phyloP scores from a whole-genome alignment of 2,797 vertebrate genomes.

The Melanotaenia maccullochi region DNA sequence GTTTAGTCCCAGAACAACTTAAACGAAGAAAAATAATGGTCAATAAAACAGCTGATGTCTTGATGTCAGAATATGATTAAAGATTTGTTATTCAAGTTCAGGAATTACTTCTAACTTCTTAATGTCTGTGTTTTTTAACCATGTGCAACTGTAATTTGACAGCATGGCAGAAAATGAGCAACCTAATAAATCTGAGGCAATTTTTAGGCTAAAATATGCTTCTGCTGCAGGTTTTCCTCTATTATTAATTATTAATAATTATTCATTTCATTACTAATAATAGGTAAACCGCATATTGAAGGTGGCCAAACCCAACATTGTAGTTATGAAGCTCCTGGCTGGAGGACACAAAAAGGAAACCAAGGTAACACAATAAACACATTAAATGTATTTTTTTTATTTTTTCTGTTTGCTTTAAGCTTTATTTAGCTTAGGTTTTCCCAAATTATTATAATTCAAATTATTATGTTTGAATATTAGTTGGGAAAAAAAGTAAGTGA shows the following conservation, averaged over 20 bases:
- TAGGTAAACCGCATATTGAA: constrained; percentile 96
- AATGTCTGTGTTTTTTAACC: background rate
- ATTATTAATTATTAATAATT: constrained; percentile 15
- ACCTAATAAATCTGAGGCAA: background rate
- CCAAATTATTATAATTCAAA: background rate
- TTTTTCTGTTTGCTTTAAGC: background rate
- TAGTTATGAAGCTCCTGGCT: constrained; percentile 96
- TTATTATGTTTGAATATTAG: background rate
- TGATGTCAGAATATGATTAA: background rate
- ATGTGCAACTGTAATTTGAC: background rate
- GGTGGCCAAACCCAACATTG: constrained; percentile 98
- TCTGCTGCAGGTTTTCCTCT: background rate
- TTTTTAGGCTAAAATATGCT: background rate
- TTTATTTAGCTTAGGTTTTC: background rate
- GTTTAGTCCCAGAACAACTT: background rate
- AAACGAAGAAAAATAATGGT: background rate
- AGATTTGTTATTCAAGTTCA: background rate
- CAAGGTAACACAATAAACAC: constrained; percentile 84
- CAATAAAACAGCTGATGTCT: background rate
- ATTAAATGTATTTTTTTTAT: background rate
- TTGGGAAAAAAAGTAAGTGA: background rate
- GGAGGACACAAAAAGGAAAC: constrained; percentile 99
- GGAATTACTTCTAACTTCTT: background rate
- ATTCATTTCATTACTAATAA: constrained; percentile 27
- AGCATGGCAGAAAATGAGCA: background rate